Conservation (phyloP, 2,113 vertebrate species). For the Entomyzon cyanotis region DNA sequence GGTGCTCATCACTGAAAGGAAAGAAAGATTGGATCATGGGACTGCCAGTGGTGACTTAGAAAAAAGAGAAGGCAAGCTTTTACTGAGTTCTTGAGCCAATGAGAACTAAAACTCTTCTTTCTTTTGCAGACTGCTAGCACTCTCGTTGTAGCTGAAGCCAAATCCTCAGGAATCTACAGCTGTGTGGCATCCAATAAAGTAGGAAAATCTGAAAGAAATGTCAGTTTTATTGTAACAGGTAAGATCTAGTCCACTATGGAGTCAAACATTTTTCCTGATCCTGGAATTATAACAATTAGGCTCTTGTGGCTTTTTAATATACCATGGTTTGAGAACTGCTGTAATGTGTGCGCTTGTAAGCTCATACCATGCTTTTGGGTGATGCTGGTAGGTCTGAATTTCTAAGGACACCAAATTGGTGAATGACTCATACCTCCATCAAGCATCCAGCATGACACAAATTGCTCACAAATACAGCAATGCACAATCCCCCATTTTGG, state of each 20-base stretch:
- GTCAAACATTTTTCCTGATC: neutral
- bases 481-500: neutral
- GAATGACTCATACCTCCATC: neutral
- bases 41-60: neutral
- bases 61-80: neutral
- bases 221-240: conserved; percentile 93
- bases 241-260: conserved; percentile 15
- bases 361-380: neutral
- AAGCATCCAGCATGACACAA: neutral
- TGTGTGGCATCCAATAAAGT: conserved; percentile 88
- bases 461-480: neutral
- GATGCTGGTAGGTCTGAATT: neutral
- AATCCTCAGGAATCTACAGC: conserved; percentile 87
- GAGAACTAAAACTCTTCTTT: conserved; percentile 43
- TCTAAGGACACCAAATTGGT: neutral
- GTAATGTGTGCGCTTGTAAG: neutral
- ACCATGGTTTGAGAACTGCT: neutral
- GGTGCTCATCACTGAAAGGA: neutral
- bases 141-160: conserved; percentile 85
- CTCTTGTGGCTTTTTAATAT: neutral
- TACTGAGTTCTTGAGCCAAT: neutral
- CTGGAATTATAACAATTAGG: neutral
- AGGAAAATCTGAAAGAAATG: conserved; percentile 81
- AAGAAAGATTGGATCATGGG: neutral
- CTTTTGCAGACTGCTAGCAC: conserved; percentile 85